Conservation (phyloP, 2,797 vertebrate genomes). For the Molothrus ater region DNA sequence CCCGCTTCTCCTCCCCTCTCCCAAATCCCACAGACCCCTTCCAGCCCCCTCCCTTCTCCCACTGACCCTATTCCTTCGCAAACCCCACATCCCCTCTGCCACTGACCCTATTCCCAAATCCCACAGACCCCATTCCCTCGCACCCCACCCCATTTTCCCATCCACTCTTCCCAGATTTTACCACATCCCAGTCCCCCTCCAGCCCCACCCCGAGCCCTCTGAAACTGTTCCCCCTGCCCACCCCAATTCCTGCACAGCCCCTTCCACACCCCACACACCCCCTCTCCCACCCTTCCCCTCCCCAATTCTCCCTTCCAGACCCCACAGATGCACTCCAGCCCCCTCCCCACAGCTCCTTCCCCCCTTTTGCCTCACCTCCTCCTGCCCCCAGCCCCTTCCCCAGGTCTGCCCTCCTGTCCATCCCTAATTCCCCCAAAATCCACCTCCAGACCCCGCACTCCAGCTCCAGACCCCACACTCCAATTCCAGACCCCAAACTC, state of each 20-base stretch:
- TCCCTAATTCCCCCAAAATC: background rate
- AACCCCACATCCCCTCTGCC: background rate
- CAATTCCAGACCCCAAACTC: too few species aligned
- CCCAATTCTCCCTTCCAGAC: too few species aligned
- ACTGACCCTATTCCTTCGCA: background rate
- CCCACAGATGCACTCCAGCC: too few species aligned
- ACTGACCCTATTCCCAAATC: too few species aligned
- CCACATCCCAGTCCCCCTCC: background rate
- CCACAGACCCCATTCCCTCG: background rate
- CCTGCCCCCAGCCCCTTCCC: background rate
- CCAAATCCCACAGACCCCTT: background rate
- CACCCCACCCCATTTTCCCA: background rate
- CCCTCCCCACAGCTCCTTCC: background rate
- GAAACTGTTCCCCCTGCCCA: background rate
- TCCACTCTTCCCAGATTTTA: background rate
- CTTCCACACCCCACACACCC: too few species aligned
- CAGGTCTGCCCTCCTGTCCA: too few species aligned
- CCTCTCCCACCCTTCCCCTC: too few species aligned
- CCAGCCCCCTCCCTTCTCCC: background rate
- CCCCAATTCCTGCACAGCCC: background rate
- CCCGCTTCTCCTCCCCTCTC: background rate
- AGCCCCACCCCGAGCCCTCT: too few species aligned
- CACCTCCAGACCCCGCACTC: too few species aligned
- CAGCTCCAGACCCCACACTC: too few species aligned
- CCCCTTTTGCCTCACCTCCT: accelerated